Base-by-base conservation (phyloP, 2,113 vertebrate species). In the Seriola rivoliana region DNA sequence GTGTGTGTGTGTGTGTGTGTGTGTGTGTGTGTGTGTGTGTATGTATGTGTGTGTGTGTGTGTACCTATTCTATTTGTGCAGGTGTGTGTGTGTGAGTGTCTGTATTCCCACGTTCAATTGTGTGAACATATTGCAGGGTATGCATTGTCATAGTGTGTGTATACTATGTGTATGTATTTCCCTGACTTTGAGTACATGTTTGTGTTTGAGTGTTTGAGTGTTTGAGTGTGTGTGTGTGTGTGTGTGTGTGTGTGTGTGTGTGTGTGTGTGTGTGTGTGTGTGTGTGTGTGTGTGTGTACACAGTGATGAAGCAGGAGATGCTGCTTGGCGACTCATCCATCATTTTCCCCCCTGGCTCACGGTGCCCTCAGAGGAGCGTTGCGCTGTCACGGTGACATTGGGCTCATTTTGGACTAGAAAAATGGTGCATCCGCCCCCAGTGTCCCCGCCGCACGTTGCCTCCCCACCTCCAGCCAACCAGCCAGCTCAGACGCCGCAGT, bases 251-350 rank as follows among this genome's bases (percentile, higher is more conserved):
- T 66, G 58, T 59, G 80, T 65, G 76, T 60, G 63, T 67, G 65
- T 87, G 67, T 44, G 71, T 68, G 32, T 48, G 72, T 29, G 55
- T 82, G 75, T 74, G 21, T 91, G 75, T 59, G 63, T 85, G 21
- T 74, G 71, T 68, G 32, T 48, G 72, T 29, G 55, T 32, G 80
- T 65, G 76, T 60, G 63, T 67, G 65, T 87, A 67, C 44, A 75
- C 67, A 85, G 78, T 86, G 88, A 84, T 85, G 81, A 87, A 87
- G 85, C 84, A 91, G 83, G 83, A 91, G 85, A 89, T 66, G 66
- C 65, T 84, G 80, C 90, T 85, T 88, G 75, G 90, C 82, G 71
- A 90, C 87, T 93, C 93, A 94, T 95, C 93, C 90, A 93, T 95
- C 94, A 94, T 90, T 62, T 84, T 19, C 70, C 87, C 84, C 84